Evolutionary conservation across 2,113 vertebrate species (phyloP), one percentile per base, ranked within the genome.

Genomic region (Cyprinodon variegatus): DNA sequence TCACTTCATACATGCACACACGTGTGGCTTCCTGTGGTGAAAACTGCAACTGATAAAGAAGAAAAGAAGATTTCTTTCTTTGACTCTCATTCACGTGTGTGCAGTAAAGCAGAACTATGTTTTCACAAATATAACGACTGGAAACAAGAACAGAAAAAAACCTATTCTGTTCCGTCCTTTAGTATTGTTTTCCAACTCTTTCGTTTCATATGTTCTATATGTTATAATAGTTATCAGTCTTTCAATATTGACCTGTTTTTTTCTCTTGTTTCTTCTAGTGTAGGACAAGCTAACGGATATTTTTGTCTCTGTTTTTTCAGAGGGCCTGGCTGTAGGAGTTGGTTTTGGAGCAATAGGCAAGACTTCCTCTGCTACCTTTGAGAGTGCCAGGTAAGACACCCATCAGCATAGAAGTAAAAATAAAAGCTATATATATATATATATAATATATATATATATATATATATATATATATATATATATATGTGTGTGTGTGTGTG

Each of bases 311-410:
- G 15, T 65, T 2, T 82, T 94, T 95, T 14, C 95, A 99, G 98
- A 99, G 96, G 98, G 98, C 11, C 92, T 99, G 68, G 97, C 98
- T 3, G 98, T 99, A 6, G 98, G 97, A 2, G 98, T 99, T 45
- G 97, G 95, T 57, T 99, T 99, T 0, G 97, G 96, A 38, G 97
- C 97, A 0, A 2, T 96, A 4, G 97, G 96, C 17, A 98, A 97
- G 91, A 96, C 97, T 0, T 43, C 93, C 0, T 96, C 96, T 11
- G 97, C 98, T 0, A 99, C 97, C 0, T 98, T 99, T 65, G 96
- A 99, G 69, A 96, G 96, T 0, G 97, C 98, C 91, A 96, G 98
- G 98, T 98, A 91, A 94, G 95, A 61, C 2, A 0, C 0, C 4
- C 61, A 9, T 66, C 14, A 22, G 61, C 4, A 45, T 48, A 39